Base-by-base conservation (phyloP, 1,140 invertebrate species). In the Cylas formicarius region DNA sequence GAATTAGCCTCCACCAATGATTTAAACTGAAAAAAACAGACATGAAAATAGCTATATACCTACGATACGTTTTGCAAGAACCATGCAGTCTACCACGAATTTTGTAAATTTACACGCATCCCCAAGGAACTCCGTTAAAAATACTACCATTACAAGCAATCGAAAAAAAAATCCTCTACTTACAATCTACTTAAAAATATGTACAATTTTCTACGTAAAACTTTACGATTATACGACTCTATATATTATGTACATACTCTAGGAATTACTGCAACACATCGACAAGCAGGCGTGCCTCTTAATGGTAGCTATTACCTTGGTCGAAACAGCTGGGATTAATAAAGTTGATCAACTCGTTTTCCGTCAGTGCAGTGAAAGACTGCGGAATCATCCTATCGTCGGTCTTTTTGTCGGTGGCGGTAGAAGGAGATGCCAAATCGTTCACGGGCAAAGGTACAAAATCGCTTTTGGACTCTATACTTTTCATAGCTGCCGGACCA, bases 301-400 rank as follows among this genome's bases (percentile, higher is more conserved):
- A 44, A 51, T 49, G 48, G 28, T 46, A 46, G 33, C 38, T 48
- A 41, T 75, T 68, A 81, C 78, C 77, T 74, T 81, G 80, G 69
- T 88, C 84, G 59, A 90, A 90, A 63, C 82, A 85, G 66, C 78
- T 86, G 10, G 85, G 82, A 72, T 89, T 87, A 35, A 90, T 89
- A 61, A 87, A 86, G 60, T 80, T 86, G 33, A 90, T 73, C 41
- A 90, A 72, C 69, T 90, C 86, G 62, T 82, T 81, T 56, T 88
- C 85, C 36, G 83, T 85, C 78, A 90, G 85, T 34, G 81, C 77
- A 13, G 82, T 82, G 41, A 90, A 70, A 18, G 84, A 79, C 61
- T 82, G 81, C 2, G 77, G 73, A 48, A 81, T 66, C 59, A 78
- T 76, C 2, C 71, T 66, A 26, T 67, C 62, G 38, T 60, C 62